Base-by-base conservation (phyloP, 2,888 invertebrate genomes). In the Agrochola circellaris region DNA sequence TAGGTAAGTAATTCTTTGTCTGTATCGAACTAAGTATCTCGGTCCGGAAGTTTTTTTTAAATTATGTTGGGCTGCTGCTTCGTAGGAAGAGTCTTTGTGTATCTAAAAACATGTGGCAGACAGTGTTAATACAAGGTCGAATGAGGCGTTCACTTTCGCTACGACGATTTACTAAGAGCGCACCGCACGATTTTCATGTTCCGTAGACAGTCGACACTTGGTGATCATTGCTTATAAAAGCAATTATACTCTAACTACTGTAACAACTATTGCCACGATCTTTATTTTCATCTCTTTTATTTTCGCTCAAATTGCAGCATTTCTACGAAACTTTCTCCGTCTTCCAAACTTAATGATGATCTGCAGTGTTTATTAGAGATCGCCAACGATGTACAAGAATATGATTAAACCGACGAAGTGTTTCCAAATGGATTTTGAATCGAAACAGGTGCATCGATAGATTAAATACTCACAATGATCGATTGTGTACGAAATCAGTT, bases 101-200 rank as follows among this genome's bases (percentile, higher is more conserved):
- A 23, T 62, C 30, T 76, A 69, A 13, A 78, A 81, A 79, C 70
- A 82, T 85, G 77, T 85, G 79, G 74, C 76, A 73, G 80, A 71
- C 79, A 74, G 75, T 84, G 88, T 91, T 91, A 92, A 88, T 88
- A 88, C 95, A 94, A 95, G 95, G 95, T 92, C 93, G 92, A 87
- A 88, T 90, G 87, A 90, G 88, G 91, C 93, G 90, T 92, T 95
- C 93, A 95, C 95, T 95, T 95, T 95, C 95, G 92, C 93, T 90
- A 87, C 87, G 82, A 89, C 91, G 87, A 91, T 93, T 92, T 91
- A 89, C 89, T 87, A 89, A 92, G 91, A 91, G 89, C 90, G 84
- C 86, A 87, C 85, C 79, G 87, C 91, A 90, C 82, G 87, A 91
- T 88, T 90, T 90, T 90, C 87, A 87, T 84, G 84, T 89, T 84